Percentiles rank a stretch among this genome's conserved stretches.
Conservation (phyloP, 2,797 vertebrate species). For the Erpetoichthys calabaricus region DNA sequence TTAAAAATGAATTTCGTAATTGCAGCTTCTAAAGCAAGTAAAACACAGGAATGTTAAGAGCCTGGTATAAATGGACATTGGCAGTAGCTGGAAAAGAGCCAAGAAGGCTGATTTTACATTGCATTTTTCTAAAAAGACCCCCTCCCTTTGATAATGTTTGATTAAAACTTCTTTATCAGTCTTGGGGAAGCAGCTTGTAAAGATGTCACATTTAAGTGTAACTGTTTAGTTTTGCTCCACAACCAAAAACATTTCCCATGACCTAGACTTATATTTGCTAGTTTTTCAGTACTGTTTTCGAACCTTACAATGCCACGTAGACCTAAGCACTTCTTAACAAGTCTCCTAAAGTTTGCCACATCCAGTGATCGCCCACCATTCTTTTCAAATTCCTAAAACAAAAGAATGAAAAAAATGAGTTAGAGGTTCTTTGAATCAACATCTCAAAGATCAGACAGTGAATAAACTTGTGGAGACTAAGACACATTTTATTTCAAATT, state of each 20-base stretch:
- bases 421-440: too few species aligned
- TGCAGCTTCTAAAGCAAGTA: too few species aligned
- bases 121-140: too few species aligned
- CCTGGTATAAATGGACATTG: too few species aligned
- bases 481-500: too few species aligned
- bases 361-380: conserved; percentile 33
- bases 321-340: conserved; percentile 46
- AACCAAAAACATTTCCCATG: conserved; percentile 1
- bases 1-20: too few species aligned
- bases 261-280: conserved; percentile 1
- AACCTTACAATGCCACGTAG: conserved; percentile 36
- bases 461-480: too few species aligned
- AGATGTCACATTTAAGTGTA: conserved; percentile 4
- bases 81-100: too few species aligned
- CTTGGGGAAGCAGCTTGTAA: neutral
- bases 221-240: neutral
- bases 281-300: too few species aligned
- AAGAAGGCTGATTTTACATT: too few species aligned
- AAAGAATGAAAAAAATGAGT: neutral
- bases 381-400: conserved; percentile 39
- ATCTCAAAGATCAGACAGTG: too few species aligned
- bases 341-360: conserved; percentile 38
- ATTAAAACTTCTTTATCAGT: neutral
- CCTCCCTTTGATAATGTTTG: neutral
- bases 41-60: too few species aligned